Conservation (phyloP, 2,797 vertebrate species). For the Caiman crocodilus region DNA sequence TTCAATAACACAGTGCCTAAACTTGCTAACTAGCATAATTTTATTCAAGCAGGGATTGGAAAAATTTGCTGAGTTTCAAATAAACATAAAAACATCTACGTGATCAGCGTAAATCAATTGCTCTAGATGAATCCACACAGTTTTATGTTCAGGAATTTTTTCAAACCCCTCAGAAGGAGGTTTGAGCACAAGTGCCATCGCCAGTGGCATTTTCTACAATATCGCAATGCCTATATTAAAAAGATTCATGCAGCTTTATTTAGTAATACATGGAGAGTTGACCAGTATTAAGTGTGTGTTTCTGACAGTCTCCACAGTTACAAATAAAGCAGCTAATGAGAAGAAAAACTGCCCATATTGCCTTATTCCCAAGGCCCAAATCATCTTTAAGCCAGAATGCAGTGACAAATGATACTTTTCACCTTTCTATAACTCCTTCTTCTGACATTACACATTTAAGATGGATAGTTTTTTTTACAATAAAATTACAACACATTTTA, state of each 20-base stretch:
- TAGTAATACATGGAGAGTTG: conserved; percentile 62
- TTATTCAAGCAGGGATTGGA: neutral
- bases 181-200: conserved; percentile 32
- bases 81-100: conserved; percentile 24
- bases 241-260: conserved; percentile 61
- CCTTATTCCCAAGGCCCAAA: conserved; percentile 61
- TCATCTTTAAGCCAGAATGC: conserved; percentile 51
- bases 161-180: neutral
- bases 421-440: conserved; percentile 53
- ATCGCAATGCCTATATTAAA: conserved; percentile 43
- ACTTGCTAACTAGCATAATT: conserved; percentile 11
- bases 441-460: conserved; percentile 65
- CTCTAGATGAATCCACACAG: conserved; percentile 42
- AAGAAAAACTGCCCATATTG: conserved; percentile 62
- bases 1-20: conserved; percentile 22
- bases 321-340: conserved; percentile 73
- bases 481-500: conserved; percentile 52
- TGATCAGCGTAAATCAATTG: conserved; percentile 50
- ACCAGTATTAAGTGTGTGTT: conserved; percentile 69
- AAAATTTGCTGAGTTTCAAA: conserved; percentile 46
- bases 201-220: conserved; percentile 43
- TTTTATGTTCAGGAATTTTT: conserved; percentile 65
- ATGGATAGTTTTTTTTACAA: conserved; percentile 35
- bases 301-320: conserved; percentile 70
- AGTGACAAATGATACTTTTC: conserved; percentile 70